These are phyloP conservation scores for Ctenosaura bakeri DNA, from an alignment of 2,797 vertebrate species.

Conservation along the genomic window DNA sequence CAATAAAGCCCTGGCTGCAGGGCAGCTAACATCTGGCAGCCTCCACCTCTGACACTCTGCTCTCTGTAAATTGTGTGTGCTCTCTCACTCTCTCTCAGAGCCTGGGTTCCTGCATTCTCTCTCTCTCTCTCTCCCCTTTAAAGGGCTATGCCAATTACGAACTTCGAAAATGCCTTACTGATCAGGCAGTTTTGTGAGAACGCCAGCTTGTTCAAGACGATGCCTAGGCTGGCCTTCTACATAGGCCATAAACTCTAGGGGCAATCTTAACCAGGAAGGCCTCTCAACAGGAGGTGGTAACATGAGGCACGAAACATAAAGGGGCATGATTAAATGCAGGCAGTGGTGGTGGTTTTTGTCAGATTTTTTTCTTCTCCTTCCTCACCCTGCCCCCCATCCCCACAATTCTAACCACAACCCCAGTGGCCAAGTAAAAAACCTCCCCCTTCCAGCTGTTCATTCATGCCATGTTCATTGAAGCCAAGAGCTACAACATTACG, in stretches of 20 bases:
- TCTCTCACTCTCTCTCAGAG: background rate
- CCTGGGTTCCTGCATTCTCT: slow-evolving; percentile 7
- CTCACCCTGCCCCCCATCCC: too few species aligned
- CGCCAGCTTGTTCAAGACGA: slow-evolving; percentile 7
- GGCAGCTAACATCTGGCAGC: slow-evolving; percentile 32
- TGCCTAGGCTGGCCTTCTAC: background rate
- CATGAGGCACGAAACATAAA: slow-evolving; percentile 4
- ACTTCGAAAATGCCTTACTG: background rate
- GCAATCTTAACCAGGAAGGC: background rate
- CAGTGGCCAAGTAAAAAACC: background rate
- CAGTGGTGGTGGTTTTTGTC: background rate
- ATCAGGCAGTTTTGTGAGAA: slow-evolving; percentile 7
- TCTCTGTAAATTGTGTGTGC: background rate
- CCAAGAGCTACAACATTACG: background rate
- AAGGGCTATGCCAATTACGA: background rate
- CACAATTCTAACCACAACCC: too few species aligned
- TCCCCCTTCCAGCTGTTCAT: background rate
- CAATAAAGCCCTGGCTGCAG: slow-evolving; percentile 28
- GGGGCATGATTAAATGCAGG: slow-evolving; percentile 30
- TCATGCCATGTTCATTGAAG: background rate
- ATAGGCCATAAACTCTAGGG: slow-evolving; percentile 43
- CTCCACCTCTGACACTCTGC: slow-evolving; percentile 9
- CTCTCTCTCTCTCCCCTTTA: background rate
- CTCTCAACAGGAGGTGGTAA: slow-evolving; percentile 29
- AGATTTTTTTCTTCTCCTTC: too few species aligned